Conservation (phyloP, 2,113 vertebrate genomes). For the Cheirogaleus medius region DNA sequence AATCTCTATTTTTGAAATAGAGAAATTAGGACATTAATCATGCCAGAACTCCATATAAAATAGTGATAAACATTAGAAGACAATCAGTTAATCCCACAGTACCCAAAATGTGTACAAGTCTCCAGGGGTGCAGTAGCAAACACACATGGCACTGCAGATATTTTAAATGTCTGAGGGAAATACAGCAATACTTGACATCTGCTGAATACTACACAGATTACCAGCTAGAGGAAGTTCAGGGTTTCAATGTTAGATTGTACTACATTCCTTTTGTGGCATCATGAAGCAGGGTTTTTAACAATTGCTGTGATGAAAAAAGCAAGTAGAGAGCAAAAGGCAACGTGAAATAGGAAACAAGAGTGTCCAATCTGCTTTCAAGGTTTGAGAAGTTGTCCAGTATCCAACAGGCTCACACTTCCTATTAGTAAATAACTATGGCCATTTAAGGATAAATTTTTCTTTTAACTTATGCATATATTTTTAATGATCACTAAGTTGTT, state of each 20-base stretch:
- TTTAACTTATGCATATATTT: not conserved
- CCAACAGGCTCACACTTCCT: not conserved
- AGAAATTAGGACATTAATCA: not conserved
- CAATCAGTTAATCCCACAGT: not conserved
- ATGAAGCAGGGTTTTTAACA: not conserved
- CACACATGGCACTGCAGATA: not conserved
- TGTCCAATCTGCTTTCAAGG: not conserved
- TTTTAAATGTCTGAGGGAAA: not conserved
- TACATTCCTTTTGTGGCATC: not conserved
- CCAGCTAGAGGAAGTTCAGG: not conserved
- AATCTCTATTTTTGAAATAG: conserved; percentile 8
- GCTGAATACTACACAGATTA: not conserved
- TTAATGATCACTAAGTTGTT: not conserved
- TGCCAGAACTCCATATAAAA: not conserved
- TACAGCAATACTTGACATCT: not conserved
- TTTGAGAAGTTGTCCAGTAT: not conserved
- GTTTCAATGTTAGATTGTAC: not conserved
- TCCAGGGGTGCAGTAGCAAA: not conserved
- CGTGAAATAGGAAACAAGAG: not conserved
- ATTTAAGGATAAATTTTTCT: conserved; percentile 26
- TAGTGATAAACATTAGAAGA: not conserved
- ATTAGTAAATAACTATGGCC: not conserved
- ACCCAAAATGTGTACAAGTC: not conserved
- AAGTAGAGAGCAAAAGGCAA: conserved; percentile 24
- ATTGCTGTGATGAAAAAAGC: not conserved